Base-by-base conservation (phyloP, 64 coral and sea anemone species). In the Actinia tenebrosa region DNA sequence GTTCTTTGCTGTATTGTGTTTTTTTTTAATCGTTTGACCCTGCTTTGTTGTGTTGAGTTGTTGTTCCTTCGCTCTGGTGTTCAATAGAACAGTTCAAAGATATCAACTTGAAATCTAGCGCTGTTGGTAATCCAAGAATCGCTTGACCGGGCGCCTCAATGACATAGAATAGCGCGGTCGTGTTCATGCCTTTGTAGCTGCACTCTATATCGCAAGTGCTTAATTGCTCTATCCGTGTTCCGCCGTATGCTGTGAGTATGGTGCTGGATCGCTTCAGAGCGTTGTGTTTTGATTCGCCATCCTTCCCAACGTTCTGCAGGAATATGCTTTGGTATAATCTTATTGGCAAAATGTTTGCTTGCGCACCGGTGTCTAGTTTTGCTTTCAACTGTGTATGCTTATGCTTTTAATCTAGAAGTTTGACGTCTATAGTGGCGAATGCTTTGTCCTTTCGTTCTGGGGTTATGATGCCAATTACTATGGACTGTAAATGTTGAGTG, bases 321-420 rank as follows among this genome's bases (percentile, higher is more conserved):
- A 72, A 92, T 78, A 92, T 83, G 30, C 56, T 42, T 50, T 84
- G 58, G 58, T 86, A 91, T 27, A 91, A 52, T 50, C 82, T 44
- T 23, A 91, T 25, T 2, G 91, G 91, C n/a, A 92, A 83, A 22
- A 92, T 56, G 78, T 88, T 92, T 15, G 77, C 85, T 60, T 92
- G 85, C 6, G 85, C 85, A 42, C 91, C 91, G 20, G 87, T 89
- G 66, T 93, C 92, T 15, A 93, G 64, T 71, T 89, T 93, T 55
- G 87, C 82, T 93, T 54, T 93, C 56, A 93, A 72, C 23, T 30
- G 45, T n/a, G 77, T 80, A 10, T 71, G 11, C 7, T 59, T 4
- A 11, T 92, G 30, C 22, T 61, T 52, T 37, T 37, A 37, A n/a
- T n/a, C n/a, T n/a, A n/a, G n/a, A n/a, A 37, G 30, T 37, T 37